Evolutionary conservation across 2,113 vertebrate genomes (phyloP).

Genomic region (Clarias gariepinus): DNA sequence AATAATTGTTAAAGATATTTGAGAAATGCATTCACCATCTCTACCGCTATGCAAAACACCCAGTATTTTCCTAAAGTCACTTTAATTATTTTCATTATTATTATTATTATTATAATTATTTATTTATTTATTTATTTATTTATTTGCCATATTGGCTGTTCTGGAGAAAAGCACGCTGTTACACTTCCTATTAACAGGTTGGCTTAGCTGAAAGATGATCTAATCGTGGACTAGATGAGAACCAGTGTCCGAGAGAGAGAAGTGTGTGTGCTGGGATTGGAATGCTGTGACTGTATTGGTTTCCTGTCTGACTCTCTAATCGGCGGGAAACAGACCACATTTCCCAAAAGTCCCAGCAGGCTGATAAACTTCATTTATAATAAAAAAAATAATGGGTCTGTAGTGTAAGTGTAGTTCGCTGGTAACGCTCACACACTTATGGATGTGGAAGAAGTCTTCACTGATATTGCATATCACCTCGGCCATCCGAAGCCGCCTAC

Average conservation of each 20-base stretch:
- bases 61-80: background rate
- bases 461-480: background rate
- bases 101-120: background rate
- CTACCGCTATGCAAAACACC: no score
- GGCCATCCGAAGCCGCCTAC: background rate
- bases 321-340: conserved; percentile 54
- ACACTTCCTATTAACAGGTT: background rate
- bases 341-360: conserved; percentile 42
- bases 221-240: background rate
- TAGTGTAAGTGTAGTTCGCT: conserved; percentile 33
- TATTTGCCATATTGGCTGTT: background rate
- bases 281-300: conserved; percentile 44
- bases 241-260: background rate
- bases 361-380: conserved; percentile 50
- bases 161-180: background rate
- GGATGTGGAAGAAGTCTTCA: background rate
- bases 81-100: background rate
- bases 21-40: no score
- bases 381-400: conserved; percentile 39
- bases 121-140: conserved; percentile 14
- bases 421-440: background rate
- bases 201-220: background rate
- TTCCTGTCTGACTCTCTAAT: conserved; percentile 54
- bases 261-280: conserved; percentile 45
- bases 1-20: no score